Evolutionary conservation across 2,113 vertebrate genomes (phyloP).

Genomic region (Camelus dromedarius): DNA sequence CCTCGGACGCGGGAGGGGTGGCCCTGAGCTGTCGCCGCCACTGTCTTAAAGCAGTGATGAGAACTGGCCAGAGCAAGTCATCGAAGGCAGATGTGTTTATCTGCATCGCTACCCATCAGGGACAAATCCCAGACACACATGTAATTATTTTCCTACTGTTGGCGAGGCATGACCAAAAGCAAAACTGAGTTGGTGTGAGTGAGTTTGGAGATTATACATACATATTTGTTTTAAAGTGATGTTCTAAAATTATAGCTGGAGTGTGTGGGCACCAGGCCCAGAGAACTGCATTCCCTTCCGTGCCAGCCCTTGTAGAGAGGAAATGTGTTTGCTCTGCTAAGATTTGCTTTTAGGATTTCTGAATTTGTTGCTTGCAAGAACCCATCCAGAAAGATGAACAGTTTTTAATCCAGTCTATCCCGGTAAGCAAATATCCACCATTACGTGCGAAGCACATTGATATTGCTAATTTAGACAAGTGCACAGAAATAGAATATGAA

Average conservation of each 20-base stretch:
- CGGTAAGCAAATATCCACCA: constrained; percentile 9
- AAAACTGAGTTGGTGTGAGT: neutral
- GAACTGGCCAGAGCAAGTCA: constrained; percentile 67
- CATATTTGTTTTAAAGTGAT: constrained; percentile 26
- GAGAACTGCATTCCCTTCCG: neutral
- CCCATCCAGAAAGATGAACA: constrained; percentile 42
- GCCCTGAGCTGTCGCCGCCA: constrained; percentile 59
- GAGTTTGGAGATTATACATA: neutral
- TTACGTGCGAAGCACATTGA: neutral
- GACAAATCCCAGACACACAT: constrained; percentile 54
- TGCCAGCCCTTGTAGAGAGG: neutral
- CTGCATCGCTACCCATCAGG: constrained; percentile 54
- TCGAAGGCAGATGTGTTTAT: constrained; percentile 65
- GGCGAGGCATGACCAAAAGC: constrained; percentile 48
- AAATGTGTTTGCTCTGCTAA: constrained; percentile 38
- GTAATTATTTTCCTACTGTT: neutral
- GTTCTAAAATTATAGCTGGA: constrained; percentile 21
- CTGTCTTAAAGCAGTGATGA: constrained; percentile 76
- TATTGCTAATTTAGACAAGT: neutral
- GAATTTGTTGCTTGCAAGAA: neutral
- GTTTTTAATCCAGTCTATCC: constrained; percentile 60
- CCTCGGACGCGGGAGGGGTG: constrained; percentile 55
- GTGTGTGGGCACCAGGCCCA: neutral
- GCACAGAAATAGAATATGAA: neutral
- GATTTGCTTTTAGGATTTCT: constrained; percentile 46